These are phyloP conservation scores for Psococerastis gibbosa DNA, from an alignment of 2,888 invertebrate species.

Conservation along the genomic window DNA sequence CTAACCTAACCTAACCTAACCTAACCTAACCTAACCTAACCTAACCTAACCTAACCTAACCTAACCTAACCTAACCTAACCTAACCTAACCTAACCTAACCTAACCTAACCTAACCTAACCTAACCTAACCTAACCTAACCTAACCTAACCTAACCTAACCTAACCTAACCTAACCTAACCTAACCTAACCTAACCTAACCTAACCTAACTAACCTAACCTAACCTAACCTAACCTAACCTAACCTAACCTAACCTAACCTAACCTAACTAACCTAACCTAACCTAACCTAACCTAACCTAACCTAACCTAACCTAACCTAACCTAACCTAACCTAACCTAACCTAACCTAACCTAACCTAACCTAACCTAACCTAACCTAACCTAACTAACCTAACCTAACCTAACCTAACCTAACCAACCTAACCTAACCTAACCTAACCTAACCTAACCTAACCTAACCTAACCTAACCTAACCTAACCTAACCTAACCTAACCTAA, in stretches of 20 bases:
- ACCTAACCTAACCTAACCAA: too few species aligned
- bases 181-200: not conserved
- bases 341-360: too few species aligned
- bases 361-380: too few species aligned
- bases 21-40: conserved; percentile 14
- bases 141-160: conserved; percentile 1
- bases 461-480: conserved; percentile 14
- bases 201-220: too few species aligned
- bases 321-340: too few species aligned
- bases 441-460: conserved; percentile 17
- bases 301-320: too few species aligned
- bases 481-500: conserved; percentile 14
- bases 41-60: conserved; percentile 13
- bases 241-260: too few species aligned
- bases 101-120: conserved; percentile 1
- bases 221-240: too few species aligned
- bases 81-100: conserved; percentile 1
- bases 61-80: conserved; percentile 10
- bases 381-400: too few species aligned
- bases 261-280: too few species aligned
- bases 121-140: conserved; percentile 1
- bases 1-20: conserved; percentile 14
- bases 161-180: conserved; percentile 1
- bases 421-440: conserved; percentile 17
- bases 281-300: too few species aligned